These are phyloP conservation scores for Temnothorax unifasciatus DNA, from an alignment of 2,888 invertebrate genomes.

Conservation along the genomic window DNA sequence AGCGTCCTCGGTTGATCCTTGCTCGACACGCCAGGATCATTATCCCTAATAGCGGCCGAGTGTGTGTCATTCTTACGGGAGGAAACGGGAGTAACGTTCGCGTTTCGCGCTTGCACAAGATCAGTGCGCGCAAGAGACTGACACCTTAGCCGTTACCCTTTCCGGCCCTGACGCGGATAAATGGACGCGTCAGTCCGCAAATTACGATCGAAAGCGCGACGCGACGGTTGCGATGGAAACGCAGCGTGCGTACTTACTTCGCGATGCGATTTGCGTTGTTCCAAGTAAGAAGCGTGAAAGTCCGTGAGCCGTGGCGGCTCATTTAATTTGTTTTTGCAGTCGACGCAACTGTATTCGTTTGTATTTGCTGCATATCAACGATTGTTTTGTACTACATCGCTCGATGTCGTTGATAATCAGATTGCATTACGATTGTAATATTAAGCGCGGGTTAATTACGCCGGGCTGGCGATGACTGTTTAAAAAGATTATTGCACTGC, in stretches of 20 bases:
- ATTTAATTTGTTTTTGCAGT: background rate
- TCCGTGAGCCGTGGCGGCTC: background rate
- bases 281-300: background rate
- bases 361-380: background rate
- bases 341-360: too few species aligned
- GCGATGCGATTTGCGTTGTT: slow-evolving; percentile 12
- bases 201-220: slow-evolving; percentile 36
- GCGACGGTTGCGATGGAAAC: slow-evolving; percentile 10
- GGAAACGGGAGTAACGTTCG: slow-evolving; percentile 10
- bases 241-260: background rate
- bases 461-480: slow-evolving; percentile 6
- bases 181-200: slow-evolving; percentile 25
- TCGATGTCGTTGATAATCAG: background rate
- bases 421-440: background rate
- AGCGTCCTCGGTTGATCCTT: slow-evolving; percentile 65
- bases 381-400: background rate
- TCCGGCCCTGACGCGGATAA: slow-evolving; percentile 39
- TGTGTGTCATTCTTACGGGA: slow-evolving; percentile 57
- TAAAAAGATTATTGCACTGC: slow-evolving; percentile 13
- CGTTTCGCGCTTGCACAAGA: slow-evolving; percentile 45
- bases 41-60: slow-evolving; percentile 71
- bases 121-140: slow-evolving; percentile 25
- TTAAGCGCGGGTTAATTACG: slow-evolving; percentile 12
- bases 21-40: slow-evolving; percentile 74
- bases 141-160: slow-evolving; percentile 34